A percentile compares a stretch with the other conserved stretches of the same genome.
Evolutionary conservation across 2,888 invertebrate genomes (phyloP).

Genomic region (Dryomyza anilis): DNA sequence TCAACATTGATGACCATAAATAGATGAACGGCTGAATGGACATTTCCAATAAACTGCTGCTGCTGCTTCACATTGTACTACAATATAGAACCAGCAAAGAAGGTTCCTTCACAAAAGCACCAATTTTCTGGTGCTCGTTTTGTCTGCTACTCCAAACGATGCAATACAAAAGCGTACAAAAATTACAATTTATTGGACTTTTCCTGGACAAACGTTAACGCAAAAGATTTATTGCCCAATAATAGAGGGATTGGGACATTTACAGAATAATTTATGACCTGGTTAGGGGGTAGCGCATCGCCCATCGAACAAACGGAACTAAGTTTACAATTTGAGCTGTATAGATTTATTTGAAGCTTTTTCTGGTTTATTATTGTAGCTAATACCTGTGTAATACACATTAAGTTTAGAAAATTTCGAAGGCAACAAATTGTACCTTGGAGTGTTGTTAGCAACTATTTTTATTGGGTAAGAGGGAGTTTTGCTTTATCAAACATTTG

Average conservation of each 20-base stretch:
- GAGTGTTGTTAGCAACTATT: too few species aligned
- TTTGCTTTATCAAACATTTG: background rate
- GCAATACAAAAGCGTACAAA: constrained; percentile 34
- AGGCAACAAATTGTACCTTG: too few species aligned
- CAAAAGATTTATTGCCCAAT: constrained; percentile 42
- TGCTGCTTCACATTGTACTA: constrained; percentile 2
- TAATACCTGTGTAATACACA: constrained; percentile 42
- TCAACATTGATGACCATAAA: constrained; percentile 18
- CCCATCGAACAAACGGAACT: background rate
- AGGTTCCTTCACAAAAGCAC: background rate
- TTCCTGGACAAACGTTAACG: constrained; percentile 40
- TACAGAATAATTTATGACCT: constrained; percentile 39
- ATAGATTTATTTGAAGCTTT: background rate
- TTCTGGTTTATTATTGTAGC: constrained; percentile 22
- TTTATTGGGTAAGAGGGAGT: too few species aligned
- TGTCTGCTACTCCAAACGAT: background rate
- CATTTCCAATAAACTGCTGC: too few species aligned
- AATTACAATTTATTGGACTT: constrained; percentile 57
- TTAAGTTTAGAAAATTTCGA: constrained; percentile 19
- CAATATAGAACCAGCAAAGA: background rate
- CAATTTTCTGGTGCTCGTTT: too few species aligned
- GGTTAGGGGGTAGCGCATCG: background rate
- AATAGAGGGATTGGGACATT: constrained; percentile 41
- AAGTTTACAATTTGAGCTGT: background rate
- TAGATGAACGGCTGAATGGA: background rate